Conservation (phyloP, 2,888 invertebrate genomes). For the Tetrapedia diversipes region DNA sequence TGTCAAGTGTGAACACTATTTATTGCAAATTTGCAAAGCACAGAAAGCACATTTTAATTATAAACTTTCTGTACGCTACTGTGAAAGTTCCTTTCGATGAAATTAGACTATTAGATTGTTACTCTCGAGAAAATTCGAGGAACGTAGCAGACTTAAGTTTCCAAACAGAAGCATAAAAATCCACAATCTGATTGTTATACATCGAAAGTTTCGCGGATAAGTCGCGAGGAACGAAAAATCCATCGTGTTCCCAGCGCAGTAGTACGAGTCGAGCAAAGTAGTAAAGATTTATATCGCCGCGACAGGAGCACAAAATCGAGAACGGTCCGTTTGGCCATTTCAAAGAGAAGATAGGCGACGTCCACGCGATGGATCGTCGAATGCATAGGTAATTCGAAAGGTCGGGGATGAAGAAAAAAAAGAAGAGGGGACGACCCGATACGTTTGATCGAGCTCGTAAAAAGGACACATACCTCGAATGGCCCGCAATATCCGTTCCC, state of each 20-base stretch:
- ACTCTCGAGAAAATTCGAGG: too few relatives aligned
- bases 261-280: slow-evolving; percentile 1
- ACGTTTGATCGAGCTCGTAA: slow-evolving; percentile 38
- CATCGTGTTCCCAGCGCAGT: background rate
- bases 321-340: slow-evolving; percentile 14
- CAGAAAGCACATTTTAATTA: too few relatives aligned
- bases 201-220: background rate
- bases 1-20: too few relatives aligned
- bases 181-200: too few relatives aligned
- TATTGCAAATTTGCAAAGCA: too few relatives aligned
- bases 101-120: too few relatives aligned
- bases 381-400: slow-evolving; percentile 29
- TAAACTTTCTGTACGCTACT: too few relatives aligned
- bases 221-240: background rate
- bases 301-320: background rate
- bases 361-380: slow-evolving; percentile 12
- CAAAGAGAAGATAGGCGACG: slow-evolving; percentile 10
- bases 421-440: slow-evolving; percentile 22
- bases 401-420: slow-evolving; percentile 1
- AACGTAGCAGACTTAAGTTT: too few relatives aligned
- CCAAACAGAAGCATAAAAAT: too few relatives aligned
- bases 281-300: slow-evolving; percentile 28
- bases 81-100: too few relatives aligned
- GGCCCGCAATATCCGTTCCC: slow-evolving; percentile 43
- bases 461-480: slow-evolving; percentile 39